Evolutionary conservation across 2,888 invertebrate species (phyloP), one percentile per base, ranked within the genome.

Genomic region (Temnothorax unifasciatus): DNA sequence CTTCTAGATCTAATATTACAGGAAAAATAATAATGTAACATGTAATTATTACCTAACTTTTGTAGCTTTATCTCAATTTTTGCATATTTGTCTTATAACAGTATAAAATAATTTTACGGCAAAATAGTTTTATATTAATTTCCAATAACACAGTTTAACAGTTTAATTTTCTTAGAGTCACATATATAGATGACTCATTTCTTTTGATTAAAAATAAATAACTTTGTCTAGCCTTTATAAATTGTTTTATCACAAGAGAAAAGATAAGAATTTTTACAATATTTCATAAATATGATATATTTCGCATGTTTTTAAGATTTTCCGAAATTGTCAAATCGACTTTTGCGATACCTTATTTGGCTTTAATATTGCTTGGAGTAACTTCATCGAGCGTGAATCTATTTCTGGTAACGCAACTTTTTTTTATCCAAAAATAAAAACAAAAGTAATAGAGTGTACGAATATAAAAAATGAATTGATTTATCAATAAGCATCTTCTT

Each of bases 341-440:
- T 25, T 79, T 79, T 54, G 69, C 29, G 13, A 44, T 77, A 57
- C 69, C 69, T 3, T 79, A 79, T 44, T 54, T 79, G 44, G 69
- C 69, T 41, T 69, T 79, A 57, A 79, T 79, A 69, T 44, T 79
- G 15, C 57, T 79, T 25, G 77, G 69, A 71, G 44, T 79, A 3
- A 44, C 69, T 57, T 79, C 77, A n/a, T 44, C 54, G n/a, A 79
- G 77, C 57, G 38, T 79, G 25, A 79, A 71, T 44, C 18, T 79
- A 34, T 79, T 57, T 63, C 34, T 79, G 29, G 69, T 77, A 68
- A 57, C 2, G 2, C 3, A 77, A 1, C 3, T 29, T 44, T 57
- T 34, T 25, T 15, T 69, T n/a, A 18, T 29, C 1, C 0, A 44
- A 57, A 77, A 54, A 52, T 41, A 41, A 54, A 44, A 8, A 69